phyloP scores from a whole-genome alignment of 2,113 vertebrate species.

The Pteruthius melanotis region DNA sequence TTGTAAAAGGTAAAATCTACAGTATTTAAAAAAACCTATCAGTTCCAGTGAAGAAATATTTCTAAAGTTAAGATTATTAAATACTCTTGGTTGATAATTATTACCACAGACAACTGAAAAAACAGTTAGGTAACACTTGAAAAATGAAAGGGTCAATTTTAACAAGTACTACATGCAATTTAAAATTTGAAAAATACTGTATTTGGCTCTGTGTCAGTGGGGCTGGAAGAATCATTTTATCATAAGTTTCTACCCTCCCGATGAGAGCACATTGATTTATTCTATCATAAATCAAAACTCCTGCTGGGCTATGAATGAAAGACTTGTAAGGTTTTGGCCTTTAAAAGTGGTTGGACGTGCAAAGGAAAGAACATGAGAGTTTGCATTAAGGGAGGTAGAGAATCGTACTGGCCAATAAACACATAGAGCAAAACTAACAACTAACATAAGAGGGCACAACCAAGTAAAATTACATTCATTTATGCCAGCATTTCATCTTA shows the following conservation, averaged over 20 bases:
- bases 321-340: constrained; percentile 49
- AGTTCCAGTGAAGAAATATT: background rate
- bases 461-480: background rate
- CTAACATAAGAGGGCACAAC: background rate
- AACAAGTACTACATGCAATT: background rate
- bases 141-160: constrained; percentile 12
- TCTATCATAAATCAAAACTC: constrained; percentile 48
- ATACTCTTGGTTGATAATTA: background rate
- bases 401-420: constrained; percentile 16
- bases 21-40: background rate
- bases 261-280: constrained; percentile 49
- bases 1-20: background rate
- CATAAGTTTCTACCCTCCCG: background rate
- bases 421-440: background rate
- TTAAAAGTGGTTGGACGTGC: background rate
- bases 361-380: constrained; percentile 20
- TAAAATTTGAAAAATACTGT: constrained; percentile 36
- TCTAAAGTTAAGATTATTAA: background rate
- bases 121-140: background rate
- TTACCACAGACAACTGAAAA: background rate
- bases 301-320: constrained; percentile 35
- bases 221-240: constrained; percentile 36
- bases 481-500: background rate
- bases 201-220: background rate
- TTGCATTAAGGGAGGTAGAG: background rate